Base-by-base conservation (phyloP, 1,140 invertebrate species). In the Hylyphantes graminicola region DNA sequence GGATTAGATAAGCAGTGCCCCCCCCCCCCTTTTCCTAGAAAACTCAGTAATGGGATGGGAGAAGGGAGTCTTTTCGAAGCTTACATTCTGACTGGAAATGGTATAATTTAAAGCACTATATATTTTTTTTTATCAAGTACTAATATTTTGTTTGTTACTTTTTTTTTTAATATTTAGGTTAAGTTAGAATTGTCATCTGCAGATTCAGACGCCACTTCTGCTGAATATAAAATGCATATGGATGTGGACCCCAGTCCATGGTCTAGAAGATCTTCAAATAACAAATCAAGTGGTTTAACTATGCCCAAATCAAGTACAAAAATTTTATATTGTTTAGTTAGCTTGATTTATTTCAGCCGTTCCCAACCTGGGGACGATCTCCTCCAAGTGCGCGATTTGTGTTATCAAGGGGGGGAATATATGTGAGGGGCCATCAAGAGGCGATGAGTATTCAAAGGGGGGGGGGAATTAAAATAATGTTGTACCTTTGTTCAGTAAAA, bases 161-260 rank as follows among this genome's bases (percentile, higher is more conserved):
- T 50, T 59, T 11, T 50, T 68, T 13, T 48, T 68, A 68, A 48
- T 21, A 63, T 64, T 61, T 53, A 73, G 67, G 67, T 73, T 72
- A 48, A 55, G 57, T n/a, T 53, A 10, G 57, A 35, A 13, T 57
- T 35, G 10, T 82, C 85, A 21, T 54, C 57, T 55, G 48, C 70
- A 61, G 76, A 85, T 76, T 73, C 57, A n/a, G 82, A 86, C 57
- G 6, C 12, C 12, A 85, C 73, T 59, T 61, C 2, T 65, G 72
- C 53, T 51, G 84, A 85, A 59, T 86, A 72, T 64, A 68, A 77
- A 77, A 21, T 63, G 11, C 65, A 64, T 19, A 74, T 80, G 68
- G n/a, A 57, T 64, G 51, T 79, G 15, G 75, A 85, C 11, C 48
- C 55, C 7, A n/a, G 11, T 8, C 84, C 84, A 70, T 85, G 84